A percentile compares a stretch with the other conserved stretches of the same genome.
Conservation (phyloP, 2,113 vertebrate genomes). For the Callocephalon fimbriatum region DNA sequence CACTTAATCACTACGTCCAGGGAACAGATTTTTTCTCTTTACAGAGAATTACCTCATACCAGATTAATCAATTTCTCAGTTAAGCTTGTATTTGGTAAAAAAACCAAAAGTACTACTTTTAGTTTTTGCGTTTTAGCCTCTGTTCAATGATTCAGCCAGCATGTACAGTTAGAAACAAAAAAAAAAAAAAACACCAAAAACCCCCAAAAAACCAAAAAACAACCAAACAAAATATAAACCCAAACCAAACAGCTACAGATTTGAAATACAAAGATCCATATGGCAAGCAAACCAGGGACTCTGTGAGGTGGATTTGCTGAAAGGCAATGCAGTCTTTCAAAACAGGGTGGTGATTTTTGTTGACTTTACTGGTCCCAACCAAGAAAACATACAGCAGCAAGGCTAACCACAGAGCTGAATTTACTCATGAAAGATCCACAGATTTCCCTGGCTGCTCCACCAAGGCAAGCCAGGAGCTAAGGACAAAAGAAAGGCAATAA, state of each 20-base stretch:
- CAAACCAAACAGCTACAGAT: neutral
- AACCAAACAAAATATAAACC: neutral
- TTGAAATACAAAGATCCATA: neutral
- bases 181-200: neutral
- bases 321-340: neutral
- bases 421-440: neutral
- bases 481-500: neutral
- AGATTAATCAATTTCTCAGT: neutral
- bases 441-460: neutral
- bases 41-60: neutral
- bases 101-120: neutral
- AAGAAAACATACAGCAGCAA: neutral
- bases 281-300: neutral
- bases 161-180: neutral
- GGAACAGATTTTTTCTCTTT: neutral
- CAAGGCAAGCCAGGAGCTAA: rapidly evolving
- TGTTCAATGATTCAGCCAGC: neutral
- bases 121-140: neutral
- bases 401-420: neutral
- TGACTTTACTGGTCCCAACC: neutral
- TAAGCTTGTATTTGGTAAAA: neutral
- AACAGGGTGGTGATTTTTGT: neutral
- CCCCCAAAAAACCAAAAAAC: neutral
- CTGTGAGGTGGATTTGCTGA: neutral
- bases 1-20: neutral